A percentile compares a stretch with the other conserved stretches of the same genome.
Conservation (phyloP, 2,113 vertebrate genomes). For the Hyaena hyaena region DNA sequence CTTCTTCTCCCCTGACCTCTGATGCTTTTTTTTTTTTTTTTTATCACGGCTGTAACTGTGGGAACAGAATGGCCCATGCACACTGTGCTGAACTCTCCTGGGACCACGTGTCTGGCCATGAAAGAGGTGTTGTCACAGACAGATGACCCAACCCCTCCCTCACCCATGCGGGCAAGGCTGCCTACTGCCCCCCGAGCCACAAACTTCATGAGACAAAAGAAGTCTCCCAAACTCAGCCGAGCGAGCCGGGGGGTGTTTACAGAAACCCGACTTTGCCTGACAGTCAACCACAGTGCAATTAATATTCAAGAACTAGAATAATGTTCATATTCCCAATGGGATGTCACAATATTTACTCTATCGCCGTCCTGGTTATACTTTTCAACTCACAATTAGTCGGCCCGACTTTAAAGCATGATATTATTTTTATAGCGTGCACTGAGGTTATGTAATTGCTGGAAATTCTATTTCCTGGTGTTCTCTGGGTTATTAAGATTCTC, state of each 20-base stretch:
- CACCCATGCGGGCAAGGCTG: background rate
- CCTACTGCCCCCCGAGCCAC: background rate
- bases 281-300: background rate
- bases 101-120: background rate
- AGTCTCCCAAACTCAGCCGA: background rate
- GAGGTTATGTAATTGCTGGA: background rate
- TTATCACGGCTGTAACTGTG: background rate
- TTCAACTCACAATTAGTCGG: background rate
- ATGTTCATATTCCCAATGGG: background rate
- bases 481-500: background rate
- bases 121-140: background rate
- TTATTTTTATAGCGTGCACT: background rate
- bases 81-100: background rate
- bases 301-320: background rate
- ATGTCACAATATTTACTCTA: background rate
- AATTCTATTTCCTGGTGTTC: background rate
- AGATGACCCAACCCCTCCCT: background rate
- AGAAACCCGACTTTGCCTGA: background rate
- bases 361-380: background rate
- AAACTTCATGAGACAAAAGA: background rate
- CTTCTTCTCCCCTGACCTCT: background rate
- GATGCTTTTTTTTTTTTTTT: background rate
- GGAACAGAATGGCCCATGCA: background rate
- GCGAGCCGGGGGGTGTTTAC: background rate
- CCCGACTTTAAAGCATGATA: background rate